Evolutionary conservation across 2,888 invertebrate genomes (phyloP), one percentile per base, ranked within the genome.

Genomic region (Eupithecia centaureata): DNA sequence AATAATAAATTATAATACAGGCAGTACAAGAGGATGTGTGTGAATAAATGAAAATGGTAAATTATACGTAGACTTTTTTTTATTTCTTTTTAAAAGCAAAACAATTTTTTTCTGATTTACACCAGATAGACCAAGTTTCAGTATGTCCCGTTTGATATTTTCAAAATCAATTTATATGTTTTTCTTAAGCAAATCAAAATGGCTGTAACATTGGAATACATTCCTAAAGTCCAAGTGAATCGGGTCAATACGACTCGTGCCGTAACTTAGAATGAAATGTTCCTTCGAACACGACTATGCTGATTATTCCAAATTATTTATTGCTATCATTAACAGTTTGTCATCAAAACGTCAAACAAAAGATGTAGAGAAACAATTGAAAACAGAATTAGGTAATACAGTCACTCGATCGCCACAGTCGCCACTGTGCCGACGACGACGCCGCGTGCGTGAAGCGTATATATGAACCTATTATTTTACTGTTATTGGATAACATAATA

Each of bases 1-100:
- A 84, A 86, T 88, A 86, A 90, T 88, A 88, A 87, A 83, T 83
- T 88, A 83, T 84, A 82, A 76, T 82, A 87, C 84, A 86, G 84
- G 84, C 85, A 87, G 89, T 80, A 47, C 10, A 47, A 88, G 91
- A 91, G 91, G 91, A 91, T 90, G 92, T 86, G 86, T 84, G 92
- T 89, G 90, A 92, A 92, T 92, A 92, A 91, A 92, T 89, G 90
- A 87, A 77, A 84, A 86, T 82, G 82, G 80, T 84, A 83, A 84
- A 74, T 83, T 82, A 68, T 51, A 68, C 33, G 38, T 25, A 3
- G 5, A 47, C n/a, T 57, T 56, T 38, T 30, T 27, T 30, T 56
- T 52, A n/a, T 8, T n/a, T 30, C 30, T 8, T 30, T 56, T 56
- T n/a, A 7, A 8, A n/a, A n/a, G 8, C n/a, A 1, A 42, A 42